phyloP scores from a whole-genome alignment of 2,113 vertebrate species.

The Herpetotheres cachinnans region DNA sequence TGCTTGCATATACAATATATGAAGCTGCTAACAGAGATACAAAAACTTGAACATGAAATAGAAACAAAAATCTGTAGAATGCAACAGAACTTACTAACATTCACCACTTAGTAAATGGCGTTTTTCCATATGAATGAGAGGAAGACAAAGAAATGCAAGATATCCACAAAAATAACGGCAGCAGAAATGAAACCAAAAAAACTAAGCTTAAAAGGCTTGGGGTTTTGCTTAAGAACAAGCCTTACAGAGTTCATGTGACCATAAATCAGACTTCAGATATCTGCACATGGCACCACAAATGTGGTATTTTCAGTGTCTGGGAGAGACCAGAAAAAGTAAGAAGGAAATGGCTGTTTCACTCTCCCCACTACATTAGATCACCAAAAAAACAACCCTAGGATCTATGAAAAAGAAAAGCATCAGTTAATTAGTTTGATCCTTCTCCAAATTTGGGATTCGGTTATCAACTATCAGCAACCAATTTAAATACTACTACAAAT shows the following conservation, averaged over 20 bases:
- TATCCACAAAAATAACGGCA: background rate
- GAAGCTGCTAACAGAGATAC: background rate
- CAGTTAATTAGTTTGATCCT: background rate
- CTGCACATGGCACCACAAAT: background rate
- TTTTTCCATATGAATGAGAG: background rate
- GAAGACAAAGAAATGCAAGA: background rate
- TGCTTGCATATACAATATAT: background rate
- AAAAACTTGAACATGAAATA: background rate
- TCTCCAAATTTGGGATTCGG: background rate
- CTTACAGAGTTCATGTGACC: background rate
- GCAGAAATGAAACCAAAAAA: background rate
- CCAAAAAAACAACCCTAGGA: background rate
- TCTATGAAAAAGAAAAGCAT: background rate
- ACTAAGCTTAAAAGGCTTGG: background rate
- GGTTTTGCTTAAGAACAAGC: background rate
- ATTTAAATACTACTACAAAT: background rate
- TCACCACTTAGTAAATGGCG: background rate
- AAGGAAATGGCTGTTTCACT: background rate
- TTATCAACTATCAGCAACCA: background rate
- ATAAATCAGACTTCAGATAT: background rate
- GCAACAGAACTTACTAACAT: background rate
- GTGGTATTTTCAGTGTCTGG: background rate
- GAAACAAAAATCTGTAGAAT: background rate
- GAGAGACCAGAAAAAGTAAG: background rate
- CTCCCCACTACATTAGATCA: background rate